Evolutionary conservation across 1,140 invertebrate genomes (phyloP).

Genomic region (Bombus fervidus): DNA sequence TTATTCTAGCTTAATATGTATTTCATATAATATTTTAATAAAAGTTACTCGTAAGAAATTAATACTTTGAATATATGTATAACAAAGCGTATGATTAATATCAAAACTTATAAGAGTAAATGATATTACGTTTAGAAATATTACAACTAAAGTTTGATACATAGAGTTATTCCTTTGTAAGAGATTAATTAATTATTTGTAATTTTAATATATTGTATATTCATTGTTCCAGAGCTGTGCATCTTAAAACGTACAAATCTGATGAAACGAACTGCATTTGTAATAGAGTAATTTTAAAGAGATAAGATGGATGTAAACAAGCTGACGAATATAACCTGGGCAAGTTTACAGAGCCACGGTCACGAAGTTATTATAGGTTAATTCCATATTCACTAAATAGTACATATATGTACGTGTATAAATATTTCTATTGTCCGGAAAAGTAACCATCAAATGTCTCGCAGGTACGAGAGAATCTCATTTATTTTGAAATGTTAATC

Average conservation of each 20-base stretch:
- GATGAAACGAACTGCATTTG: background rate
- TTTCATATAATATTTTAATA: no score
- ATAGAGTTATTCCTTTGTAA: no score
- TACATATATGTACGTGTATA: background rate
- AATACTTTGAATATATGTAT: no score
- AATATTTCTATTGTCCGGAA: no score
- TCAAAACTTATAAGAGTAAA: no score
- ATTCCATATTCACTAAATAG: background rate
- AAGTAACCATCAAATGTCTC: background rate
- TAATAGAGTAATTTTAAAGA: background rate
- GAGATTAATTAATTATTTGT: no score
- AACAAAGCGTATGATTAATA: no score
- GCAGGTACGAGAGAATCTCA: background rate
- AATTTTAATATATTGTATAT: background rate
- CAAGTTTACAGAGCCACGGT: background rate
- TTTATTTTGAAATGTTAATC: background rate
- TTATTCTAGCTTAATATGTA: no score
- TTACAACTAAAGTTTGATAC: no score
- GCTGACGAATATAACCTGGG: background rate
- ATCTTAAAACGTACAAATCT: background rate
- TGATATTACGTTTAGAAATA: no score
- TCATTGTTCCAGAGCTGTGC: background rate
- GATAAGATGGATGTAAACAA: background rate
- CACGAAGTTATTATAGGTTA: background rate
- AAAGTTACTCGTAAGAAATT: no score